phyloP scores from a whole-genome alignment of 2,113 vertebrate genomes.

The Stigmatopora nigra region DNA sequence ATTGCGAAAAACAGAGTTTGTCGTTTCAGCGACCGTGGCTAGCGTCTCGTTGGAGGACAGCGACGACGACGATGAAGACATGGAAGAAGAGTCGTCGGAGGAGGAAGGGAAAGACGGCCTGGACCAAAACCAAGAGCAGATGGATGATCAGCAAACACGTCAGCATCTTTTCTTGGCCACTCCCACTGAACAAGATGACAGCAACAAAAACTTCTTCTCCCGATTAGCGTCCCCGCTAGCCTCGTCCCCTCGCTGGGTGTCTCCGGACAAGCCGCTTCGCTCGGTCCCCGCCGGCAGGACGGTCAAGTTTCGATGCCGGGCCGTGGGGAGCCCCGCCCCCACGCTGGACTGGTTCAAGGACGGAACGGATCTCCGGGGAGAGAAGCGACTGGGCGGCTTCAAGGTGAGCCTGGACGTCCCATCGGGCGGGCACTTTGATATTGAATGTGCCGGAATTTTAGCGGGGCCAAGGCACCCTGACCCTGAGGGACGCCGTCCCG shows the following conservation, averaged over 20 bases:
- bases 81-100: not conserved
- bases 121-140: not conserved
- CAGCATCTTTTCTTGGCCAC: not conserved
- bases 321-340: conserved; percentile 78
- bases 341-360: conserved; percentile 85
- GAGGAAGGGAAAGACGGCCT: not conserved
- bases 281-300: conserved; percentile 80
- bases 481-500: conserved; percentile 85
- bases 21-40: not conserved
- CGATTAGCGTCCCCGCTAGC: conserved; percentile 39
- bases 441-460: conserved; percentile 32
- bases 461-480: conserved; percentile 83
- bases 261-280: conserved; percentile 82
- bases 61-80: not conserved
- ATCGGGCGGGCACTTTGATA: too few species aligned
- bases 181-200: too few species aligned
- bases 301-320: conserved; percentile 83
- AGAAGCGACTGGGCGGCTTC: conserved; percentile 86
- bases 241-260: conserved; percentile 79
- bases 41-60: not conserved
- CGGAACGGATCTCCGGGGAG: conserved; percentile 80
- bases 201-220: too few species aligned
- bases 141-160: not conserved
- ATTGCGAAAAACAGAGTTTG: not conserved
- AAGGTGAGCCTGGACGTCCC: conserved; percentile 68